These are phyloP conservation scores for Cherax destructor DNA, from an alignment of 1,140 invertebrate species.

Conservation along the genomic window DNA sequence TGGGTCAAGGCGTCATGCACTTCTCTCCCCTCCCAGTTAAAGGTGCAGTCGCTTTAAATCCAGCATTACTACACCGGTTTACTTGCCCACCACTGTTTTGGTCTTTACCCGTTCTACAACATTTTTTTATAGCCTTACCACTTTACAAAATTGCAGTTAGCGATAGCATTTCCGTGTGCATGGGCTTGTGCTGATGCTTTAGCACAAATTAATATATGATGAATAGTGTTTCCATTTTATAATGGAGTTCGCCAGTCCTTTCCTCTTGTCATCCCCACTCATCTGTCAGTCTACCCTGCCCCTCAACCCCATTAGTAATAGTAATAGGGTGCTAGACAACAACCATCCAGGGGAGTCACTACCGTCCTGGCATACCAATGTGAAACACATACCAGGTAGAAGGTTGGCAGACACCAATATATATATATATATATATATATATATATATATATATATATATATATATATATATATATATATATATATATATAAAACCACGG, in stretches of 20 bases:
- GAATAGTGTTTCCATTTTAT: not conserved
- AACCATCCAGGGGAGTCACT: no score
- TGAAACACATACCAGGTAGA: no score
- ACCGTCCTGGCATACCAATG: no score
- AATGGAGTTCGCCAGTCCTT: not conserved
- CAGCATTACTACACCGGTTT: not conserved
- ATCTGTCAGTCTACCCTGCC: no score
- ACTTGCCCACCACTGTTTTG: not conserved
- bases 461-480: no score
- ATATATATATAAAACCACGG: no score
- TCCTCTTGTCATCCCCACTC: not conserved
- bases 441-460: no score
- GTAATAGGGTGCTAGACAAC: no score
- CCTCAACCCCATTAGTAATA: no score
- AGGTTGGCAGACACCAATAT: no score
- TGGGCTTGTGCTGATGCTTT: not conserved
- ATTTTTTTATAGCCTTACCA: not conserved
- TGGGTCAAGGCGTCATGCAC: not conserved
- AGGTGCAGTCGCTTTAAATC: not conserved
- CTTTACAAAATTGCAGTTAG: not conserved
- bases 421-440: no score
- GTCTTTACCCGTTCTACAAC: no score
- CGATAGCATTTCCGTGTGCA: not conserved
- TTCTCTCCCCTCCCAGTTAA: not conserved
- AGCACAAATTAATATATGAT: not conserved